phyloP scores from a whole-genome alignment of 2,888 invertebrate genomes.

The Tetragonula carbonaria region DNA sequence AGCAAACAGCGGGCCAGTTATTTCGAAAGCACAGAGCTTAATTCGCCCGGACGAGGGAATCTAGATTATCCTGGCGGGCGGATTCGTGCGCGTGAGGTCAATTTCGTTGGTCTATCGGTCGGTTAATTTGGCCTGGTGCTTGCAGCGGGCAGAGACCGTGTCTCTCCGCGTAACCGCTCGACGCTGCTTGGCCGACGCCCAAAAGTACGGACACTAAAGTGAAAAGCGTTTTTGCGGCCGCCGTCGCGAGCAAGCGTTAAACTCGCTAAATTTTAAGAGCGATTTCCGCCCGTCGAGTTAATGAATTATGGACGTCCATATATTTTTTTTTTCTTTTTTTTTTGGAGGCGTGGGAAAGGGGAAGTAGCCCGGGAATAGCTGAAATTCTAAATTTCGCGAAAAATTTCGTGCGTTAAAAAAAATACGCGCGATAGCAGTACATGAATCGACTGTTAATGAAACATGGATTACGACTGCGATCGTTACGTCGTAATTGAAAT shows the following conservation, averaged over 20 bases:
- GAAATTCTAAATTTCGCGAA: background rate
- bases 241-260: slow-evolving; percentile 1
- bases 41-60: slow-evolving; percentile 28
- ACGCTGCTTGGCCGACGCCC: slow-evolving; percentile 20
- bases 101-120: slow-evolving; percentile 35
- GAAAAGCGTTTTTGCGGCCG: background rate
- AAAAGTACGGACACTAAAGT: slow-evolving; percentile 10
- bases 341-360: too few species aligned
- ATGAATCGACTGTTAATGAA: too few species aligned
- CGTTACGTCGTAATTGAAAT: too few species aligned
- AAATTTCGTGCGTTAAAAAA: background rate
- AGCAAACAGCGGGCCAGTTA: slow-evolving; percentile 10
- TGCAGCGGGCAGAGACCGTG: background rate
- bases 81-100: slow-evolving; percentile 37
- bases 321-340: too few species aligned
- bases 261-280: background rate
- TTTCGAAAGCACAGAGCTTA: slow-evolving; percentile 15
- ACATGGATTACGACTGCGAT: too few species aligned
- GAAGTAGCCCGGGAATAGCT: background rate
- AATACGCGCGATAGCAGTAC: too few species aligned
- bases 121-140: slow-evolving; percentile 27
- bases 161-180: background rate
- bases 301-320: background rate
- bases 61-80: slow-evolving; percentile 26
- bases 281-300: background rate